Base-by-base conservation (phyloP, 2,113 vertebrate genomes). In the Scomber japonicus region DNA sequence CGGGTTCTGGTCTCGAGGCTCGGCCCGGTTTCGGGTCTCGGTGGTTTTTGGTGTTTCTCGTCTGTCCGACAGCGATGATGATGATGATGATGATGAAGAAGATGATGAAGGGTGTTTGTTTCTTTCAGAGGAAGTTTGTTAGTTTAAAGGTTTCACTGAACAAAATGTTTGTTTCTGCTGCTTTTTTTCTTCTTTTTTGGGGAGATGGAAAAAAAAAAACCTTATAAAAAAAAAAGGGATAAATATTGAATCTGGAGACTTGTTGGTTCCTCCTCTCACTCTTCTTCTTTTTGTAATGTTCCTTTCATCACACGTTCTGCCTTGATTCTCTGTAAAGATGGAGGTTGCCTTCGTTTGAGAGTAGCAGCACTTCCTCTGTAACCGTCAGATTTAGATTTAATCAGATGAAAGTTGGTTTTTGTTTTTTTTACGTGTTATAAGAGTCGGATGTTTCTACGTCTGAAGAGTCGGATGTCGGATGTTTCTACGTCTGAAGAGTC, bases 281-380 rank as follows among this genome's bases (percentile, higher is more conserved):
- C 44, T 12, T 56, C 44, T 12, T 56, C 55, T 68, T 46, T 59
- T 55, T 64, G 67, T 76, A 62, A 64, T 60, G 70, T 75, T 40
- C 15, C 40, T 46, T 78, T 64, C 35, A 53, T 81, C 68, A 56
- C 71, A 65, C 69, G 24, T 71, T 85, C 86, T 87, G 90, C 91
- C 89, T 93, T 89, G 55, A 40, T 62, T 90, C 2, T 82, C 35
- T 78, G 78, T 66, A 49, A 56, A 17, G 50, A 57, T 55, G 75
- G 79, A 79, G 54, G 76, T 19, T 83, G 91, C 90, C 90, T 91
- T 90, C 16, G 54, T 72, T 64, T 54, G 55, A 54, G 19, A 72
- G 55, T 24, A 46, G 49, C 55, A 40, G 3, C 24, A 24, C 31
- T 50, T 71, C 35, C 57, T 75, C 9, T 68, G 78, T 62, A 19